Evolutionary conservation across 2,113 vertebrate genomes (phyloP).

Genomic region (Leptocoma aspasia): DNA sequence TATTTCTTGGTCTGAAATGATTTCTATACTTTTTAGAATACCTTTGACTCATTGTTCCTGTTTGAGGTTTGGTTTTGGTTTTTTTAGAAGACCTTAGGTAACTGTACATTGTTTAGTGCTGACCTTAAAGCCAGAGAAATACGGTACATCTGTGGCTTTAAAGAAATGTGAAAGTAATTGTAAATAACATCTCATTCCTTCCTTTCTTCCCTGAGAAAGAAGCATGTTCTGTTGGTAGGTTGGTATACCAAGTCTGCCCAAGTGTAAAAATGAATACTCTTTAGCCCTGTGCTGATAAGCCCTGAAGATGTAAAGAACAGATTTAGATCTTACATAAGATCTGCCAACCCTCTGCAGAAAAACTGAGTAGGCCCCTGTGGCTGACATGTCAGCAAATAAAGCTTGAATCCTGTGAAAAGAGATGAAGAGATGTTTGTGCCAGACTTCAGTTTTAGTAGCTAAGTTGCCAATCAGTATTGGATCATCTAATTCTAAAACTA

Average conservation of each 20-base stretch:
- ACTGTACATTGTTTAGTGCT: neutral
- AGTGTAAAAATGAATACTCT: neutral
- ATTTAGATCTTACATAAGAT: neutral
- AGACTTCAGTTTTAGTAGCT: constrained; percentile 21
- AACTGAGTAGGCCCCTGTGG: neutral
- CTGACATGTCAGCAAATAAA: constrained; percentile 12
- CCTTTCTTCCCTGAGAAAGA: neutral
- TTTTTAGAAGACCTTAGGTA: neutral
- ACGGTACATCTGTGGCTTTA: neutral
- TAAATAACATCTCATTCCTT: neutral
- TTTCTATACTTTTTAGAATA: neutral
- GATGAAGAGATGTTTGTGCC: neutral
- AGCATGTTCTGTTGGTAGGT: neutral
- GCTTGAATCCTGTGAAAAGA: neutral
- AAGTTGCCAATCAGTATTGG: neutral
- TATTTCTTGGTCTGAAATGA: neutral
- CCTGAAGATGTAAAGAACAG: neutral
- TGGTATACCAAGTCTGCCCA: neutral
- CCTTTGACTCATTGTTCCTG: neutral
- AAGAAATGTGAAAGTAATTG: neutral
- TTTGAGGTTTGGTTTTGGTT: neutral
- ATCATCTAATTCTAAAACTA: constrained; percentile 9
- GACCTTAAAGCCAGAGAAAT: neutral
- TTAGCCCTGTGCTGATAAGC: neutral
- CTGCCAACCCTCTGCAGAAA: neutral